Percentiles rank a stretch among this genome's conserved stretches.
Conservation (phyloP, 2,797 vertebrate genomes). For the Sardinella longiceps region DNA sequence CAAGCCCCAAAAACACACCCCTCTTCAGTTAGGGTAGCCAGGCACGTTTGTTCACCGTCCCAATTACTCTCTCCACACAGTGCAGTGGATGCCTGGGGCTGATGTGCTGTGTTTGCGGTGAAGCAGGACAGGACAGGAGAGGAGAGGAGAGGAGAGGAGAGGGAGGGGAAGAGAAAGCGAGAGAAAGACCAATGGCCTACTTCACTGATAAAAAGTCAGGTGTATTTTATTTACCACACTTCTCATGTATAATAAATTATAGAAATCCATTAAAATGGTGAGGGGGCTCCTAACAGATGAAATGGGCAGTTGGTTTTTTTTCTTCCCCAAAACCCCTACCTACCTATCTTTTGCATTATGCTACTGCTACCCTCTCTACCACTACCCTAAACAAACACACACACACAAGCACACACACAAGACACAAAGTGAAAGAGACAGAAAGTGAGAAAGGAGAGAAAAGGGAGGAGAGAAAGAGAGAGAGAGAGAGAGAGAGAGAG, state of each 20-base stretch:
- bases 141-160: background rate
- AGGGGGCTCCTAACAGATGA: conserved; percentile 34
- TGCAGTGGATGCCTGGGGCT: conserved; percentile 35
- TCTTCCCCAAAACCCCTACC: background rate
- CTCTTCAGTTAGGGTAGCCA: conserved; percentile 28
- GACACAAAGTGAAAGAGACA: background rate
- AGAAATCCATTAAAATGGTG: conserved; percentile 45
- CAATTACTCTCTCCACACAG: conserved; percentile 33
- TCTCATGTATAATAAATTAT: conserved; percentile 53
- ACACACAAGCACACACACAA: conserved; percentile 6
- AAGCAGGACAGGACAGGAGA: background rate
- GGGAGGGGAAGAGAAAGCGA: conserved; percentile 8
- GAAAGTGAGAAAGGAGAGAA: background rate
- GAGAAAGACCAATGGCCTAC: conserved; percentile 48
- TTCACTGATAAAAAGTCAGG: conserved; percentile 55
- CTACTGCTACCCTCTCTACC: background rate
- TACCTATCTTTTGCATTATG: background rate
- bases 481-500: too few species aligned
- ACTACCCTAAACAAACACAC: background rate
- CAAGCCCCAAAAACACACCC: background rate
- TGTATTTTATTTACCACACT: conserved; percentile 52
- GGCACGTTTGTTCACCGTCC: conserved; percentile 34
- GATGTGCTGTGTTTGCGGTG: conserved; percentile 11
- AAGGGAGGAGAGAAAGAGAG: background rate
- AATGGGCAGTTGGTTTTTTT: conserved; percentile 22